Evolutionary conservation across 2,797 vertebrate species (phyloP).

Genomic region (Nasua narica): DNA sequence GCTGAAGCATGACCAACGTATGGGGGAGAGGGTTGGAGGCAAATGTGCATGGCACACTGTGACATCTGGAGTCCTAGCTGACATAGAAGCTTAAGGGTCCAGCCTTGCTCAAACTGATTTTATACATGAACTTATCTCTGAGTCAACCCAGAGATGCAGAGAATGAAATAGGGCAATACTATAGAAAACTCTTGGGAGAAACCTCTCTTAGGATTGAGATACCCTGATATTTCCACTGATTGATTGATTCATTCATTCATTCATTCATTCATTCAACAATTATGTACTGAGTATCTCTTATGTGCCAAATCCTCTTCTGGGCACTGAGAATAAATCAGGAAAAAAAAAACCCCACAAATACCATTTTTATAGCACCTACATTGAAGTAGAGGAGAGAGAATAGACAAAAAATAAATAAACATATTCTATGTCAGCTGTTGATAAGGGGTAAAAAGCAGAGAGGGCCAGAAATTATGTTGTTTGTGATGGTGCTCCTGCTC

Average conservation of each 20-base stretch:
- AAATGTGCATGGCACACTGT: neutral
- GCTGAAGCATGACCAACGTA: neutral
- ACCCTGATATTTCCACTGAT: neutral
- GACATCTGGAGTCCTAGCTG: neutral
- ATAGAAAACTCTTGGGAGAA: neutral
- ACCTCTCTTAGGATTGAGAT: neutral
- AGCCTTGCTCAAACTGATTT: neutral
- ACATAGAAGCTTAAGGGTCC: neutral
- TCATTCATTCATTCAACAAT: neutral
- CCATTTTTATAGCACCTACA: neutral
- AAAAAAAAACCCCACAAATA: neutral
- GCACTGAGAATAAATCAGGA: neutral
- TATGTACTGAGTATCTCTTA: neutral
- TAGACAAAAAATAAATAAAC: neutral
- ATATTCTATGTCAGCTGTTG: neutral
- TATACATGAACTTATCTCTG: neutral
- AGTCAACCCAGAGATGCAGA: neutral
- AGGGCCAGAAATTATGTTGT: neutral
- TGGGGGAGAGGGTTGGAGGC: neutral
- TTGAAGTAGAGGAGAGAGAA: neutral
- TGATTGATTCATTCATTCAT: neutral
- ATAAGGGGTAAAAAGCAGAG: neutral
- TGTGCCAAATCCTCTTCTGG: neutral
- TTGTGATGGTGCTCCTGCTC: too few species aligned
- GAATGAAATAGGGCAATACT: neutral